Base-by-base conservation (phyloP, 2,888 invertebrate genomes). In the Apodemia zela region DNA sequence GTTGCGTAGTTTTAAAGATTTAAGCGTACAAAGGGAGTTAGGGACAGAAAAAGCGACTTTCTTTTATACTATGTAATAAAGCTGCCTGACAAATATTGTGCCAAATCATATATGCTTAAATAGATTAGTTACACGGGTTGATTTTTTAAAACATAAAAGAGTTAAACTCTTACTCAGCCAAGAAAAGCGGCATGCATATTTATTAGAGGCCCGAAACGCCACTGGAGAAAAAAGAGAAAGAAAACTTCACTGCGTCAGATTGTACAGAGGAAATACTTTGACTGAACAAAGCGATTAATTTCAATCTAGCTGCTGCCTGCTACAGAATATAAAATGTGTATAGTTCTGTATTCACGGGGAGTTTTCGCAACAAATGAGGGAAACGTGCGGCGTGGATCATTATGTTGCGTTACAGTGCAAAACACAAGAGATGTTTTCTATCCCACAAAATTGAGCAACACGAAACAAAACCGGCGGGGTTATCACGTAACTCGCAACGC, bases 341-440 rank as follows among this genome's bases (percentile, higher is more conserved):
- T 49, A 51, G 51, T 51, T 51, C 3, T 11, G 51, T 51, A 51
- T 51, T 51, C 51, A 21, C 7, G 21, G 51, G 21, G 51, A 51
- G 51, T 54, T 15, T 25, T 25, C 54, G 15, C 25, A 11, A 29
- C 54, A 54, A 54, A 54, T 13, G 54, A 54, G 54, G 54, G 54
- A 15, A 10, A 13, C 54, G 21, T 54, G 54, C 25, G 21, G 54
- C 11, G 51, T 18, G 3, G 54, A 25, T 21, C 54, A 54, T 45
- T 45, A 45, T 45, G 45, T n/a, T 45, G n/a, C 45, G 45, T 45
- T 45, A 45, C 45, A 45, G 45, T 15, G 42, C 45, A n/a, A 45
- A 45, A 45, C 6, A 45, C 15, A n/a, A 45, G 45, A 2, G n/a
- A n/a, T 7, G 7, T 7, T 17, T n/a, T 45, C 45, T 6, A n/a